These are phyloP conservation scores for Drymonia ruficornis DNA, from an alignment of 2,888 invertebrate genomes.

Conservation along the genomic window DNA sequence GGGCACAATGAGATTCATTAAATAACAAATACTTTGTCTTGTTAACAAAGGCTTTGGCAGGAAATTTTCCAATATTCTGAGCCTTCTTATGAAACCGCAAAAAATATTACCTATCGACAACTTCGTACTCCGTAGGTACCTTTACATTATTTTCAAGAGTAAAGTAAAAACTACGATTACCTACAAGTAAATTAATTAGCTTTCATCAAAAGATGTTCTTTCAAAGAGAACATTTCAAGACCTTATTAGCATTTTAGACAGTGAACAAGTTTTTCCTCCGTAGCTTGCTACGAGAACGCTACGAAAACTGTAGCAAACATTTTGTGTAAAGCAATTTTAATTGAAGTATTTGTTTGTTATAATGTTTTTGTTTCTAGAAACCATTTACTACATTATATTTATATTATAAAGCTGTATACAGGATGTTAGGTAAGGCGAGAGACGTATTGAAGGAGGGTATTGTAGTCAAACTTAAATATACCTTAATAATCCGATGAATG, in stretches of 20 bases:
- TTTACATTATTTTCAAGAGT: conserved; percentile 10
- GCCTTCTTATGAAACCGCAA: conserved; percentile 16
- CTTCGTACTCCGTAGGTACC: background rate
- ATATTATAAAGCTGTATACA: too few species aligned
- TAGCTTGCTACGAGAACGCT: conserved; percentile 27
- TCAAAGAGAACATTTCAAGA: conserved; percentile 25
- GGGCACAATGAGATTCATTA: conserved; percentile 31
- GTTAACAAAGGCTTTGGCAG: conserved; percentile 27
- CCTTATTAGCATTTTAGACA: conserved; percentile 27
- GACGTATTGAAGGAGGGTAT: too few species aligned
- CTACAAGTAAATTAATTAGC: conserved; percentile 21
- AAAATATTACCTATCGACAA: conserved; percentile 13
- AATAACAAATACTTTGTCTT: conserved; percentile 28
- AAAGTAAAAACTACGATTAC: conserved; percentile 18
- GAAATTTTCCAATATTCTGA: conserved; percentile 14
- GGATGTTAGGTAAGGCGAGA: too few species aligned
- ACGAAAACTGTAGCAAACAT: conserved; percentile 14
- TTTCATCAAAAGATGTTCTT: conserved; percentile 18
- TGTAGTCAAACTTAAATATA: too few species aligned
- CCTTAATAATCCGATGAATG: too few species aligned
- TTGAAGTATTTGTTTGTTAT: too few species aligned
- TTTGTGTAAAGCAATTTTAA: background rate
- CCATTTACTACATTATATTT: too few species aligned
- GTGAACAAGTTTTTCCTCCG: conserved; percentile 17
- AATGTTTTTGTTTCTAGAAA: too few species aligned